phyloP scores from a whole-genome alignment of 2,888 invertebrate genomes.

The Dusona sp. region DNA sequence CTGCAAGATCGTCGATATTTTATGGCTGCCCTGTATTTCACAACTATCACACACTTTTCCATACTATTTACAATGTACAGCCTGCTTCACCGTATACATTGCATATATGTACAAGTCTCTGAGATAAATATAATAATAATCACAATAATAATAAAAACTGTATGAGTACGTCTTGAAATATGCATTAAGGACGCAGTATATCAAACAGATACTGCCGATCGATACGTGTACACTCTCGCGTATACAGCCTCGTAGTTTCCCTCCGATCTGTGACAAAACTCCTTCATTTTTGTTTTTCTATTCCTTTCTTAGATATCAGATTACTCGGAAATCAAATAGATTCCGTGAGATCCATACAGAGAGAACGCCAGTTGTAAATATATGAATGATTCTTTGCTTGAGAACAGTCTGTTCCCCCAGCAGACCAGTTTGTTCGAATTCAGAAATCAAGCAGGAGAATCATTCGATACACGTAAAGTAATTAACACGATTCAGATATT shows the following conservation, averaged over 20 bases:
- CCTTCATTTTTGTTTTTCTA: constrained; percentile 10
- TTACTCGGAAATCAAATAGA: constrained; percentile 2
- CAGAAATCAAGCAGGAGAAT: neutral
- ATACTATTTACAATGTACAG: constrained; percentile 52
- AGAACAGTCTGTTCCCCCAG: neutral
- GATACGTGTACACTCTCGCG: constrained; percentile 15
- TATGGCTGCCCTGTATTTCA: constrained; percentile 47
- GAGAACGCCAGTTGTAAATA: neutral
- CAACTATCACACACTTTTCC: constrained; percentile 44
- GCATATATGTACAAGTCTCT: constrained; percentile 6
- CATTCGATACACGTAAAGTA: neutral
- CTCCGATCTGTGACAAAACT: constrained; percentile 27
- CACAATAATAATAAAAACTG: neutral
- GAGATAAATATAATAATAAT: constrained; percentile 18
- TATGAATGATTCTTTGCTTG: neutral
- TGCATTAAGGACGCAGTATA: constrained; percentile 47
- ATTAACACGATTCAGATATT: neutral
- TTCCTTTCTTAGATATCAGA: neutral
- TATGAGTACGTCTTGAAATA: constrained; percentile 45
- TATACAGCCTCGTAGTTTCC: constrained; percentile 10
- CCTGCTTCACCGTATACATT: constrained; percentile 2
- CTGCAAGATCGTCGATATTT: constrained; percentile 51
- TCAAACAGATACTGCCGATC: constrained; percentile 38
- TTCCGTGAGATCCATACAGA: neutral
- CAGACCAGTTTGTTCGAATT: neutral